A percentile compares a stretch with the other conserved stretches of the same genome.
Conservation (phyloP, 2,888 invertebrate genomes). For the Stenodema calcarata region DNA sequence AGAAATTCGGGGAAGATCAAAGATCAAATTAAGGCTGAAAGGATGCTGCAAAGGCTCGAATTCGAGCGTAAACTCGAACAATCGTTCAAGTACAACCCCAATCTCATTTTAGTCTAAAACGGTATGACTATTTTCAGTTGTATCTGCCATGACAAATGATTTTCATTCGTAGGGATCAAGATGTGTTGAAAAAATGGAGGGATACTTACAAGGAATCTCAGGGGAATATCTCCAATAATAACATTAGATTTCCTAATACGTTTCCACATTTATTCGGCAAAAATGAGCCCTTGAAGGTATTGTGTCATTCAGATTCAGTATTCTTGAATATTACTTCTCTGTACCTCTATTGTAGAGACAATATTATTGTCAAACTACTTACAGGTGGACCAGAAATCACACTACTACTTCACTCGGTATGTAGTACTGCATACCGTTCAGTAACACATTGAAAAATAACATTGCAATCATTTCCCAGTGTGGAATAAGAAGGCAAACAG, state of each 20-base stretch:
- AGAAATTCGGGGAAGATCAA: constrained; percentile 26
- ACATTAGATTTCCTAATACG: neutral
- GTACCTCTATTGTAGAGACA: too few species aligned
- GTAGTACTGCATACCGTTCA: neutral
- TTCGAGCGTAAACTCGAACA: constrained; percentile 18
- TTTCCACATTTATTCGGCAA: neutral
- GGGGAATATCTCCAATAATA: neutral
- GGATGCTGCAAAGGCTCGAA: constrained; percentile 16
- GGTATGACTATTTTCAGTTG: neutral
- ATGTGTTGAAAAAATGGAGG: constrained; percentile 36
- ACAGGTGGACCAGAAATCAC: neutral
- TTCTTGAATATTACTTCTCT: too few species aligned
- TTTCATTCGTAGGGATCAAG: constrained; percentile 14
- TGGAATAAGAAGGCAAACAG: too few species aligned
- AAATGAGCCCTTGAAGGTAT: neutral
- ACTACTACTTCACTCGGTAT: neutral
- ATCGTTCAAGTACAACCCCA: constrained; percentile 3
- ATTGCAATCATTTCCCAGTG: too few species aligned
- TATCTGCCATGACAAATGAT: too few species aligned
- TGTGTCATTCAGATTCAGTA: neutral
- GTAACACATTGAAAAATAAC: too few species aligned
- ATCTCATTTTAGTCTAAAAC: neutral
- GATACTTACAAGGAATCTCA: constrained; percentile 7
- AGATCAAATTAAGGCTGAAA: constrained; percentile 24
- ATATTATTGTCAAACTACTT: neutral